Conservation (phyloP, 2,797 vertebrate genomes). For the Microchirus variegatus region DNA sequence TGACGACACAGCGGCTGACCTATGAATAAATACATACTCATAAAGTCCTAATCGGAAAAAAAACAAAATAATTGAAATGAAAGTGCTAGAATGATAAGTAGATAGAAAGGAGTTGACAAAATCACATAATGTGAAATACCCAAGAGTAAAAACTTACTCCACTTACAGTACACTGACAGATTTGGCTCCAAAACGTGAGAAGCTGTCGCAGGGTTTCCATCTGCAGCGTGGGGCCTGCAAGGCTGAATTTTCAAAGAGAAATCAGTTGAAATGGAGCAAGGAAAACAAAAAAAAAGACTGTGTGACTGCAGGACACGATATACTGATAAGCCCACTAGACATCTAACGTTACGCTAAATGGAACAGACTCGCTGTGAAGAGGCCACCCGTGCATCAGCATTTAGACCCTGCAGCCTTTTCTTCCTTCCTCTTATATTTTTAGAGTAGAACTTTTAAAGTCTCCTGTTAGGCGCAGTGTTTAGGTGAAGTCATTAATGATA, state of each 20-base stretch:
- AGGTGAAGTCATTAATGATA: too few relatives aligned
- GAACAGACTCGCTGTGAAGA: not conserved
- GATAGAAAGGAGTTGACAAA: too few relatives aligned
- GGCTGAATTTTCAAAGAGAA: constrained; percentile 18
- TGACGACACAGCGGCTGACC: too few relatives aligned
- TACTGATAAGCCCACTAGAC: not conserved
- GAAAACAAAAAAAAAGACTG: constrained; percentile 2
- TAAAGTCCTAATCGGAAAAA: too few relatives aligned
- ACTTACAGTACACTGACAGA: not conserved
- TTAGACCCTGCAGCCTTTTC: not conserved
- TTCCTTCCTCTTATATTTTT: not conserved
- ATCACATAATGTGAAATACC: too few relatives aligned
- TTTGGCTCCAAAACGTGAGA: constrained; percentile 6
- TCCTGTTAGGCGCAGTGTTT: too few relatives aligned
- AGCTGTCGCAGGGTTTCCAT: not conserved
- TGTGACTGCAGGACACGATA: not conserved
- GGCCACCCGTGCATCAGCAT: too few relatives aligned
- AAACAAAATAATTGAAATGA: too few relatives aligned
- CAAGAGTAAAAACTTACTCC: too few relatives aligned
- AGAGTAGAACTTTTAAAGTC: not conserved
- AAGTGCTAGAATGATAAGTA: too few relatives aligned
- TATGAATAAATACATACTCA: too few relatives aligned
- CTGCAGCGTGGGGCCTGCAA: not conserved
- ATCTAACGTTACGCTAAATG: constrained; percentile 5
- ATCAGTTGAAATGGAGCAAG: constrained; percentile 5